Evolutionary conservation across 2,888 invertebrate genomes (phyloP).

Genomic region (Lapara coniferarum): DNA sequence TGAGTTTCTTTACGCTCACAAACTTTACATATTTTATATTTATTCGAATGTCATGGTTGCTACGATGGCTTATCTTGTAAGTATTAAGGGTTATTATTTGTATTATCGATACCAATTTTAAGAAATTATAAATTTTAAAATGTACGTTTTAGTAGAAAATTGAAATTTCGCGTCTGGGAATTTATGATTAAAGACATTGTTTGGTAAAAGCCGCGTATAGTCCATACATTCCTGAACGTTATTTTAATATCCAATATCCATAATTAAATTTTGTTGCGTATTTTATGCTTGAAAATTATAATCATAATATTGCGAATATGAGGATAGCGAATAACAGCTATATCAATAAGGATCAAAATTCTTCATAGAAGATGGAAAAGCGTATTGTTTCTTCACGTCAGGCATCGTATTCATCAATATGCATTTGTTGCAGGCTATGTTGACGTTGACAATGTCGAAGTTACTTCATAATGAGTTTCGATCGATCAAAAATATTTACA

Average conservation of each 20-base stretch:
- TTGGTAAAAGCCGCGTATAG: too few relatives aligned
- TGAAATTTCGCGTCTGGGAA: too few relatives aligned
- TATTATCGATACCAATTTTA: too few relatives aligned
- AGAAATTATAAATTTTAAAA: too few relatives aligned
- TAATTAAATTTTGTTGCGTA: too few relatives aligned
- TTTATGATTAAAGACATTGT: too few relatives aligned
- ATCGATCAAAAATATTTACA: conserved; percentile 62
- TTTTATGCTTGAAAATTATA: too few relatives aligned
- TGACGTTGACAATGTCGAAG: conserved; percentile 58
- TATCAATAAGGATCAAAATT: background rate
- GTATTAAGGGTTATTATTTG: conserved; percentile 33
- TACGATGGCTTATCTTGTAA: conserved; percentile 52
- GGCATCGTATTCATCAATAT: conserved; percentile 9
- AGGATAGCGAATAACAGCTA: background rate
- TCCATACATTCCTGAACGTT: too few relatives aligned
- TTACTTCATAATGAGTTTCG: conserved; percentile 60
- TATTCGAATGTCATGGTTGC: conserved; percentile 55
- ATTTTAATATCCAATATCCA: too few relatives aligned
- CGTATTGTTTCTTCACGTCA: background rate
- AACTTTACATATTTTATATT: conserved; percentile 57
- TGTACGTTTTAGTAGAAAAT: too few relatives aligned
- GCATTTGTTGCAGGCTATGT: conserved; percentile 55
- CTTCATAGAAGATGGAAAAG: background rate
- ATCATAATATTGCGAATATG: too few relatives aligned
- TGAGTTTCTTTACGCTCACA: conserved; percentile 58